These are phyloP conservation scores for Helarctos malayanus DNA, from an alignment of 2,797 vertebrate species.

Conservation along the genomic window DNA sequence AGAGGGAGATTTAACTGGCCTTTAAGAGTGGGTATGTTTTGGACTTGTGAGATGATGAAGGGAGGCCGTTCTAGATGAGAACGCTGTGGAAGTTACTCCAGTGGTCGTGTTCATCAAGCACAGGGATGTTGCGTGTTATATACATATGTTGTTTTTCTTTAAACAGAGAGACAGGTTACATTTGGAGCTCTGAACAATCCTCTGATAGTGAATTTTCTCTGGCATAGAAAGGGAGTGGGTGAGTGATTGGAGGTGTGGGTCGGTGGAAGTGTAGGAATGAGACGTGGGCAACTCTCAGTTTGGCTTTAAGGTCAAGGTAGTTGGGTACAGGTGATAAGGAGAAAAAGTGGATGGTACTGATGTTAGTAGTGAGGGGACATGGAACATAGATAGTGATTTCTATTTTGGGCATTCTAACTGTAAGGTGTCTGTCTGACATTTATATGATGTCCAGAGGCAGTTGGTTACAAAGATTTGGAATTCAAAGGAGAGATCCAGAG, in stretches of 20 bases:
- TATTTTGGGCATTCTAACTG: not conserved
- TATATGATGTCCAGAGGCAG: not conserved
- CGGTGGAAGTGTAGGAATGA: not conserved
- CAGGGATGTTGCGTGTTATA: not conserved
- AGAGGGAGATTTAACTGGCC: not conserved
- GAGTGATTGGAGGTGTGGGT: not conserved
- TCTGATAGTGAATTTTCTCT: not conserved
- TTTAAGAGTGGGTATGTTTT: not conserved
- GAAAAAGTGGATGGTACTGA: not conserved
- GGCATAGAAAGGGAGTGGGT: not conserved
- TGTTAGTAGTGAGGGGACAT: not conserved
- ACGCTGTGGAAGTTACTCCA: not conserved
- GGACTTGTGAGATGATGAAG: not conserved
- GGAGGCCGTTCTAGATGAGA: not conserved
- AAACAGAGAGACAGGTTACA: not conserved
- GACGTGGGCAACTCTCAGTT: not conserved
- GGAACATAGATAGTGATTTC: not conserved
- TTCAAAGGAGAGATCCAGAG: not conserved
- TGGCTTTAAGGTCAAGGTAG: not conserved
- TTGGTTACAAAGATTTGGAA: constrained; percentile 26
- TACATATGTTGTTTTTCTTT: not conserved
- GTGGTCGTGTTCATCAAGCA: not conserved
- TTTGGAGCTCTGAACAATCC: not conserved
- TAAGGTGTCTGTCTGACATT: not conserved
- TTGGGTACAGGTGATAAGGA: not conserved